Conservation (phyloP, 2,113 vertebrate genomes). For the Noctilio leporinus region DNA sequence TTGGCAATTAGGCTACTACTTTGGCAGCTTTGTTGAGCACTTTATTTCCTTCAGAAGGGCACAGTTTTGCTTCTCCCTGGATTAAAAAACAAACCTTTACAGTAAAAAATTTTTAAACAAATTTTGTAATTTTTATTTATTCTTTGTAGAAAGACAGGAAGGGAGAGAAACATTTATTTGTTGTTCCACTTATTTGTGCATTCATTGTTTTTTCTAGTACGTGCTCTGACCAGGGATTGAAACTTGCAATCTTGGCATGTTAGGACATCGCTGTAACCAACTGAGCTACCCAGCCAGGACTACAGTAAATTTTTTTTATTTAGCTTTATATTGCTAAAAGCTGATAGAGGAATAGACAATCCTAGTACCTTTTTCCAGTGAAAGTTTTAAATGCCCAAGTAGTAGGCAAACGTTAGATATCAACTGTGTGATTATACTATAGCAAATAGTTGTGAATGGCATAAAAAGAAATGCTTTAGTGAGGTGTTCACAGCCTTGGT, state of each 20-base stretch:
- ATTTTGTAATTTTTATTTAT: no score
- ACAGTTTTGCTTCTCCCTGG: not conserved
- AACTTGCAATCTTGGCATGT: no score
- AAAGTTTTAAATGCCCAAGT: conserved; percentile 17
- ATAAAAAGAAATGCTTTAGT: conserved; percentile 13
- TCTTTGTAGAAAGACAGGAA: no score
- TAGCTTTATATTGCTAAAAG: conserved; percentile 21
- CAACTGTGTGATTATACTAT: not conserved
- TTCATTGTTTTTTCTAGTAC: no score
- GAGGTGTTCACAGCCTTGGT: conserved; percentile 6
- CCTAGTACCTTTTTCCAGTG: not conserved
- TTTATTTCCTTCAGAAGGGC: conserved; percentile 28
- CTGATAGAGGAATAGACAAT: not conserved
- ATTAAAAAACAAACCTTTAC: not conserved
- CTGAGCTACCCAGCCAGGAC: no score
- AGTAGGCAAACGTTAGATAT: conserved; percentile 20
- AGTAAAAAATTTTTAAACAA: no score
- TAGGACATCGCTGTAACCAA: no score
- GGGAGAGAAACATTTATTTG: no score
- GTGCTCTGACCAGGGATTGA: no score
- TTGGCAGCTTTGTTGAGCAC: not conserved
- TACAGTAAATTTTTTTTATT: not conserved
- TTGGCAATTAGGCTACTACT: conserved; percentile 7
- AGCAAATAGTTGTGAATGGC: not conserved
- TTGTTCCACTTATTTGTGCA: no score